These are phyloP conservation scores for Lagothrix lagotricha DNA, from an alignment of 2,797 vertebrate species.

Conservation along the genomic window DNA sequence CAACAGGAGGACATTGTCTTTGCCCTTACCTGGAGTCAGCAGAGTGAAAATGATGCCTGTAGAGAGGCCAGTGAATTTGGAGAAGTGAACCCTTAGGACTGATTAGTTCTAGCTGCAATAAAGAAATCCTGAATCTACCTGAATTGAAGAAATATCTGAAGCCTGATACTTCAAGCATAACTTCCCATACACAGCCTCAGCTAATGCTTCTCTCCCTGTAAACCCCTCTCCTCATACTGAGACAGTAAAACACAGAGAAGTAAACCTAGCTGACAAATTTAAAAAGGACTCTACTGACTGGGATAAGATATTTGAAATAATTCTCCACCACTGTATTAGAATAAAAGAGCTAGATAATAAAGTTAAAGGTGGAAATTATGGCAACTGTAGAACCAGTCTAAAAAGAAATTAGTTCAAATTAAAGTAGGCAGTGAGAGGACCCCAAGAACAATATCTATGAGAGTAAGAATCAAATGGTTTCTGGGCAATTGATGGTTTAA, in stretches of 20 bases:
- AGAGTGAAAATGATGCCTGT: background rate
- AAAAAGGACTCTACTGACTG: background rate
- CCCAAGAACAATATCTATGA: background rate
- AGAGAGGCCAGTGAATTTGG: background rate
- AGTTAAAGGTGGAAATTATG: background rate
- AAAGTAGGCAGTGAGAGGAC: background rate
- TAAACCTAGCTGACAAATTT: background rate
- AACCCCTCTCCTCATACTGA: background rate
- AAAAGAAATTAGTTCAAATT: background rate
- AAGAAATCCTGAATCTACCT: background rate
- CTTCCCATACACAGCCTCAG: background rate
- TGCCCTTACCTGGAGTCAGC: background rate
- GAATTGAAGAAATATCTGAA: background rate
- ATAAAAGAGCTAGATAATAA: background rate
- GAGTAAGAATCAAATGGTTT: background rate
- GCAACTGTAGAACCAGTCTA: background rate
- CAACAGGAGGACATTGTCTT: background rate
- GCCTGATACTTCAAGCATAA: background rate
- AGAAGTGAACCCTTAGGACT: no score
- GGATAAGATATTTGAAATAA: background rate
- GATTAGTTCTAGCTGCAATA: background rate
- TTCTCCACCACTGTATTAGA: background rate
- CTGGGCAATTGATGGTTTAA: background rate
- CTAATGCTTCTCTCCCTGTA: background rate
- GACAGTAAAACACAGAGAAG: background rate